Percentiles rank a stretch among this genome's conserved stretches.
Evolutionary conservation across 2,888 invertebrate species (phyloP).

Genomic region (Sinhomidia bicolor): DNA sequence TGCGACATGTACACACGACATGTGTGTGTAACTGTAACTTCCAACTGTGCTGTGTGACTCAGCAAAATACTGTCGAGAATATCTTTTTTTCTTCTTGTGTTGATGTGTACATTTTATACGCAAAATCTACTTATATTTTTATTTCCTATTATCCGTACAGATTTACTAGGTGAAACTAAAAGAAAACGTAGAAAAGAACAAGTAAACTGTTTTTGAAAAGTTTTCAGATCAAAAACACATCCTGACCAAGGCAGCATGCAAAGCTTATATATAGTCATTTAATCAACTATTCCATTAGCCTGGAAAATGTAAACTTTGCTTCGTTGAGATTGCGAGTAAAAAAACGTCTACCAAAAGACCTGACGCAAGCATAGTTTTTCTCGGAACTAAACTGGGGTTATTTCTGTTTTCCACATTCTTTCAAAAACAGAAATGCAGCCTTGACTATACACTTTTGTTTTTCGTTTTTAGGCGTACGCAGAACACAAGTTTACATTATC

Average conservation of each 20-base stretch:
- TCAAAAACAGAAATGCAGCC: constrained; percentile 41
- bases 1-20: not conserved
- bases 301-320: constrained; percentile 25
- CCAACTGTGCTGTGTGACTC: too few relatives aligned
- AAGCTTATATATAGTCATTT: constrained; percentile 64
- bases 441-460: not conserved
- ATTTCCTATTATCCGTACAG: not conserved
- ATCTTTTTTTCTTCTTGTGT: too few relatives aligned
- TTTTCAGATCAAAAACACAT: constrained; percentile 31
- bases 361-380: too few relatives aligned
- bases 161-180: not conserved
- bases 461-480: too few relatives aligned
- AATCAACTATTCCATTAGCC: constrained; percentile 79
- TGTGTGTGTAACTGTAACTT: too few relatives aligned
- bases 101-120: too few relatives aligned
- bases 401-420: constrained; percentile 29
- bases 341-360: constrained; percentile 5
- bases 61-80: too few relatives aligned
- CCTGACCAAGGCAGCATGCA: constrained; percentile 19
- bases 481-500: too few relatives aligned
- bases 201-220: not conserved
- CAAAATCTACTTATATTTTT: too few relatives aligned
- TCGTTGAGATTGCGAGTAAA: constrained; percentile 24
- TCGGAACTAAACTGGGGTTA: too few relatives aligned
- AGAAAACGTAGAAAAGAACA: not conserved